phyloP scores from a whole-genome alignment of 2,113 vertebrate genomes.

The Polypterus bichir region DNA sequence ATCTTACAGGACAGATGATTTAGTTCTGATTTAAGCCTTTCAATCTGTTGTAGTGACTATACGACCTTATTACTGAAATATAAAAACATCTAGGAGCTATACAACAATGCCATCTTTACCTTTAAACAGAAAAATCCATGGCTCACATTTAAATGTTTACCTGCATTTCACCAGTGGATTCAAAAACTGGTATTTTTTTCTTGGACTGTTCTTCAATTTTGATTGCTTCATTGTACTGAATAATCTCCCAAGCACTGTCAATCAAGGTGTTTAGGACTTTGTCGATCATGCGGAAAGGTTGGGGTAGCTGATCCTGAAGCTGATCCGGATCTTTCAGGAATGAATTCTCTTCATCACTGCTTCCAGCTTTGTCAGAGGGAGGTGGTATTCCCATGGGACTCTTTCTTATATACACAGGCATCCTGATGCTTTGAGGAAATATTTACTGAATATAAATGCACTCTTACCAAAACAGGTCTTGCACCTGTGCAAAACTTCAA shows the following conservation, averaged over 20 bases:
- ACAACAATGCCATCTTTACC: background rate
- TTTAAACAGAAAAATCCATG: background rate
- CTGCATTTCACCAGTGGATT: conserved; percentile 36
- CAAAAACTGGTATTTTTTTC: conserved; percentile 20
- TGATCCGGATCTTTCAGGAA: conserved; percentile 32
- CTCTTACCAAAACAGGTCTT: too few species aligned
- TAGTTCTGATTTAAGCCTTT: background rate
- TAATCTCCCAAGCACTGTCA: conserved; percentile 41
- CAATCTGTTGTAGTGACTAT: background rate
- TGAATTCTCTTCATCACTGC: conserved; percentile 33
- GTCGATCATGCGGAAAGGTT: conserved; percentile 50
- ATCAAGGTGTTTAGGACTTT: conserved; percentile 44
- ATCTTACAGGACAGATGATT: background rate
- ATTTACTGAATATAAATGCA: too few species aligned
- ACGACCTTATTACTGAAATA: background rate
- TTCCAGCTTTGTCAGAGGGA: conserved; percentile 42
- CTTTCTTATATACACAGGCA: conserved; percentile 24
- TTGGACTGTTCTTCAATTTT: conserved; percentile 17
- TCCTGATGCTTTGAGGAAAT: conserved; percentile 5
- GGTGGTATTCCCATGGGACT: conserved; percentile 28
- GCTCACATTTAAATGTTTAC: conserved; percentile 30
- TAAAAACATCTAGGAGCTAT: background rate
- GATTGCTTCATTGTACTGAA: conserved; percentile 28
- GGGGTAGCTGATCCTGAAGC: conserved; percentile 36
- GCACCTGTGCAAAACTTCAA: too few species aligned